These are phyloP conservation scores for Puntigrus tetrazona DNA, from an alignment of 2,113 vertebrate species.

Conservation along the genomic window DNA sequence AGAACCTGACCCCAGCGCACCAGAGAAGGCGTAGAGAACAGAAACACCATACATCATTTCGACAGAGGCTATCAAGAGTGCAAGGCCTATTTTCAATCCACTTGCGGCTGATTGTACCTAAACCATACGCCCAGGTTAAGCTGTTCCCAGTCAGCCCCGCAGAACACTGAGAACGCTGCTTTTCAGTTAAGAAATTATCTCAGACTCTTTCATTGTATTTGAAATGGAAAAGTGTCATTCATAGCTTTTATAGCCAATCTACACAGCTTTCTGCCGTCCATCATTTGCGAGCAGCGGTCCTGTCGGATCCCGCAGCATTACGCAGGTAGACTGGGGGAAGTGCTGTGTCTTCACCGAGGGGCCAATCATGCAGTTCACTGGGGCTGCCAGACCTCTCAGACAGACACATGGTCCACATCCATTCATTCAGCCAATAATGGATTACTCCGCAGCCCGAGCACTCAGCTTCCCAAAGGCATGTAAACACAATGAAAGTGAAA, in stretches of 20 bases:
- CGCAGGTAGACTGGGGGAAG: constrained; percentile 60
- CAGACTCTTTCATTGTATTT: not conserved
- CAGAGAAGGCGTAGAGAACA: constrained; percentile 58
- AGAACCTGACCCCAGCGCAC: constrained; percentile 58
- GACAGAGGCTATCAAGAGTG: constrained; percentile 58
- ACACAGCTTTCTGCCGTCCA: not conserved
- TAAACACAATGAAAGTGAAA: constrained; percentile 37
- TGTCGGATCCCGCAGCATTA: constrained; percentile 36
- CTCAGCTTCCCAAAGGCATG: constrained; percentile 18
- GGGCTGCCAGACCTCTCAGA: constrained; percentile 69
- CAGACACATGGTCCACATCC: constrained; percentile 59
- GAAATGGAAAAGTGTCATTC: not conserved
- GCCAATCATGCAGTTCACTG: constrained; percentile 65
- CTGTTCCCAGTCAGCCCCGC: constrained; percentile 20
- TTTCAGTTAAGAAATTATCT: not conserved
- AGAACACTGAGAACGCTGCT: not conserved
- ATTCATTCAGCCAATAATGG: constrained; percentile 49
- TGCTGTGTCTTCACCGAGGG: constrained; percentile 37
- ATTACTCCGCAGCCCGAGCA: constrained; percentile 18
- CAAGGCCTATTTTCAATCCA: constrained; percentile 62
- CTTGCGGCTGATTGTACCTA: constrained; percentile 51
- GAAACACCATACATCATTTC: constrained; percentile 65
- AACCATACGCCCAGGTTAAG: constrained; percentile 1
- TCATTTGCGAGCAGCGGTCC: not conserved
- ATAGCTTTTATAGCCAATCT: not conserved